These are phyloP conservation scores for Polietes domitor DNA, from an alignment of 2,888 invertebrate species.

Conservation along the genomic window DNA sequence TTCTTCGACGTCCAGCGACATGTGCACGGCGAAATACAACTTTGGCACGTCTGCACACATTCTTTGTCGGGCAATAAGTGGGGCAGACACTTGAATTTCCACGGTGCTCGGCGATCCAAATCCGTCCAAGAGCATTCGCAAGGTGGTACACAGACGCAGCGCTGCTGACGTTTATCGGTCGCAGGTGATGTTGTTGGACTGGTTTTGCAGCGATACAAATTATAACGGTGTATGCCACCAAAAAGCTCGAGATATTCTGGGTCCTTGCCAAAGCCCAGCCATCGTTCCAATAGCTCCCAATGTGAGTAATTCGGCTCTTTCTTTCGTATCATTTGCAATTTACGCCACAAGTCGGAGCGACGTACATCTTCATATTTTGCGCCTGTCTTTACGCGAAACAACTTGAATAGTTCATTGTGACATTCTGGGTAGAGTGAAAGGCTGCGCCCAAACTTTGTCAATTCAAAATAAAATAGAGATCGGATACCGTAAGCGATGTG, in stretches of 20 bases:
- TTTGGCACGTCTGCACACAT: constrained; percentile 25
- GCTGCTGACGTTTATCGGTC: constrained; percentile 42
- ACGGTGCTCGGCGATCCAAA: constrained; percentile 53
- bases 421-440: constrained; percentile 81
- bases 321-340: constrained; percentile 82
- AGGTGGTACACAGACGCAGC: constrained; percentile 71
- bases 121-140: constrained; percentile 72
- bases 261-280: constrained; percentile 67
- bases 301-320: constrained; percentile 81
- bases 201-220: constrained; percentile 55
- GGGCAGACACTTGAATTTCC: constrained; percentile 63
- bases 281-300: constrained; percentile 81
- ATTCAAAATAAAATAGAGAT: constrained; percentile 80
- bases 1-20: constrained; percentile 64
- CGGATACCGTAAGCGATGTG: constrained; percentile 78
- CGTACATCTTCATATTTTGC: constrained; percentile 81
- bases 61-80: constrained; percentile 26
- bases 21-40: constrained; percentile 64
- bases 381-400: constrained; percentile 82
- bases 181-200: constrained; percentile 30
- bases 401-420: constrained; percentile 82
- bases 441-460: constrained; percentile 80
- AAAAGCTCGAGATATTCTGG: constrained; percentile 70
- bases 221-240: constrained; percentile 70
- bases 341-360: constrained; percentile 82